Evolutionary conservation across 53 echinoderm and acorn worm species (phyloP).

Genomic region (Zoroaster sp.): DNA sequence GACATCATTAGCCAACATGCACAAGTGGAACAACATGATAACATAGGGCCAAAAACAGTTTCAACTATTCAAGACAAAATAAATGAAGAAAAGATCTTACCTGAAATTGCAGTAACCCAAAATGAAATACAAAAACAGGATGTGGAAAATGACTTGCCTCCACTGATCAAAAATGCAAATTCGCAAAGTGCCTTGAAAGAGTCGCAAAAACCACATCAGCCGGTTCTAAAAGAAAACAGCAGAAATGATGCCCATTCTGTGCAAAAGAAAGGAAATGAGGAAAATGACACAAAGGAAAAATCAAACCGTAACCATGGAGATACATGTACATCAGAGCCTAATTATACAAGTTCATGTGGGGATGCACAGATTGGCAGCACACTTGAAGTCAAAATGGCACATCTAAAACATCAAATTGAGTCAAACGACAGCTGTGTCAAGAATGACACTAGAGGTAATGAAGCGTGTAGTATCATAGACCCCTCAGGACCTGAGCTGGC

Average conservation of each 20-base stretch:
- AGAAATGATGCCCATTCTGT: background rate
- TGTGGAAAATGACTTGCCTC: background rate
- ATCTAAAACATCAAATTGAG: background rate
- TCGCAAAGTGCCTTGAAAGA: background rate
- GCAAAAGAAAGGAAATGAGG: background rate
- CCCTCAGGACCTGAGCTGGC: slow-evolving; percentile 9
- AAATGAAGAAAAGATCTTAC: background rate
- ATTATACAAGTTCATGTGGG: background rate
- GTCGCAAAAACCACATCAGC: background rate
- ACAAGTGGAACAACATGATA: background rate
- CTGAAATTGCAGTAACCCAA: background rate
- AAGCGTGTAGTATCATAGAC: background rate
- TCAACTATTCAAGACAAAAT: background rate
- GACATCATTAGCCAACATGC: background rate
- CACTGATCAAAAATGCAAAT: background rate
- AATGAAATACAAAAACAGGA: background rate
- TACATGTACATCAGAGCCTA: background rate
- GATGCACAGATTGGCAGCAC: background rate
- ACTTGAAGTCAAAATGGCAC: background rate
- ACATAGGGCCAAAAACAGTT: background rate
- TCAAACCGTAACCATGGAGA: slow-evolving; percentile 2
- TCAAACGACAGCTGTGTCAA: background rate
- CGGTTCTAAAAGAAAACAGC: background rate
- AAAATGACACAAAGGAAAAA: background rate
- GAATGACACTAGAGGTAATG: slow-evolving; percentile 3